Conservation (phyloP, 2,113 vertebrate species). For the Lycocorax pyrrhopterus region DNA sequence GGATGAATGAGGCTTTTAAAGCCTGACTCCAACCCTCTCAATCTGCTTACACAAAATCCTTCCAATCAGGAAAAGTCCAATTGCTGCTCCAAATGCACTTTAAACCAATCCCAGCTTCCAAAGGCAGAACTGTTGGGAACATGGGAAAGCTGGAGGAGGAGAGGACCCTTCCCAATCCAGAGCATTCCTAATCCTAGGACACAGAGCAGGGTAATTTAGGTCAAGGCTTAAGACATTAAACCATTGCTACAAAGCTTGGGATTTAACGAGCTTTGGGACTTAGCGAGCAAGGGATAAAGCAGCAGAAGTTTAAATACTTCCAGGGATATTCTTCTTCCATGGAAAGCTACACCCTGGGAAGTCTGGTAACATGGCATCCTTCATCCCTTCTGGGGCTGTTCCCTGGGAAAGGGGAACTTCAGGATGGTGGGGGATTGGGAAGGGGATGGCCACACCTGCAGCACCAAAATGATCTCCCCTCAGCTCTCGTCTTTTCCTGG, state of each 20-base stretch:
- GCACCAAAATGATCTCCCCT: not conserved
- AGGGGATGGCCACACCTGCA: not conserved
- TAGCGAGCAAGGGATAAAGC: not conserved
- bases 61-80: constrained; percentile 18
- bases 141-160: not conserved
- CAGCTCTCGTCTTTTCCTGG: not conserved
- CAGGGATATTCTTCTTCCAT: not conserved
- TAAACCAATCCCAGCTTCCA: not conserved
- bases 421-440: not conserved
- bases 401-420: not conserved
- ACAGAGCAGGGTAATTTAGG: not conserved
- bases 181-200: not conserved
- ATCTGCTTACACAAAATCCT: constrained; percentile 26
- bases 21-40: constrained; percentile 1
- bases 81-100: not conserved
- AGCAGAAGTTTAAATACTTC: not conserved
- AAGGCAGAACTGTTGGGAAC: not conserved
- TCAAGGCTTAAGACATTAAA: not conserved
- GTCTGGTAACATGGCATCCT: fast-evolving
- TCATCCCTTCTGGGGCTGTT: not conserved
- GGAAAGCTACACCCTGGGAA: not conserved
- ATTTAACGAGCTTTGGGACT: constrained; percentile 26
- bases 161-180: not conserved
- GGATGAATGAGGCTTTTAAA: constrained; percentile 53
- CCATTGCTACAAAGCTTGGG: not conserved